Evolutionary conservation across 2,113 vertebrate genomes (phyloP), one percentile per base, ranked within the genome.

Genomic region (Heteronetta atricapilla): DNA sequence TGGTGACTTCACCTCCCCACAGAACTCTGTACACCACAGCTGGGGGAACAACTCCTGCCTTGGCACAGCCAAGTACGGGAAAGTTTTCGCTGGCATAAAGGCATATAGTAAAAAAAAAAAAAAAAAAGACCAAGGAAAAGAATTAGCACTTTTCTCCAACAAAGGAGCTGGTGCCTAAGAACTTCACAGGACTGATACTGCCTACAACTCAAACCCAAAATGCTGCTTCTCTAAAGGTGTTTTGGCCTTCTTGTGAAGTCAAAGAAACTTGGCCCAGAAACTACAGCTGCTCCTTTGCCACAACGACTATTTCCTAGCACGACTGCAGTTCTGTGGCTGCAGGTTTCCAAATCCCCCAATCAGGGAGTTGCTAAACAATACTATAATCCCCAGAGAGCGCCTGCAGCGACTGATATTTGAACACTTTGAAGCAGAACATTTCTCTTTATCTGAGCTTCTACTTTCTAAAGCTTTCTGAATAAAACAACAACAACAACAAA

Each of bases 351-450:
- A 89, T 60, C n/a, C 16, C 36, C 11, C 44, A 82, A 3, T 82
- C 40, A 76, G 26, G 4, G 25, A 69, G 46, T 77, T 91, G 52
- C 42, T 87, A 91, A 97, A 95, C 67, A 91, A 69, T 64, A 52
- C 42, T 56, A 50, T 89, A 90, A 77, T 93, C 58, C 69, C 67
- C 17, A 70, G 79, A 93, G 55, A 86, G 23, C 29, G 60, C 64
- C 69, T 82, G 52, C 36, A 86, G 82, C 26, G 94, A 68, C 38
- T 33, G 28, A 55, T 75, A 80, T 77, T 87, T 80, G 40, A 86
- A 87, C 34, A 34, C n/a, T 86, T 55, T 46, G 73, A 89, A 93
- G 74, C 50, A 91, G 58, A 90, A 84, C 10, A 33, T 89, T 95
- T 90, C 34, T 89, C 75, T 86, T 91, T 79, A 88, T 91, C 59